These are phyloP conservation scores for Eremophila alpestris DNA, from an alignment of 2,797 vertebrate genomes.

Conservation along the genomic window DNA sequence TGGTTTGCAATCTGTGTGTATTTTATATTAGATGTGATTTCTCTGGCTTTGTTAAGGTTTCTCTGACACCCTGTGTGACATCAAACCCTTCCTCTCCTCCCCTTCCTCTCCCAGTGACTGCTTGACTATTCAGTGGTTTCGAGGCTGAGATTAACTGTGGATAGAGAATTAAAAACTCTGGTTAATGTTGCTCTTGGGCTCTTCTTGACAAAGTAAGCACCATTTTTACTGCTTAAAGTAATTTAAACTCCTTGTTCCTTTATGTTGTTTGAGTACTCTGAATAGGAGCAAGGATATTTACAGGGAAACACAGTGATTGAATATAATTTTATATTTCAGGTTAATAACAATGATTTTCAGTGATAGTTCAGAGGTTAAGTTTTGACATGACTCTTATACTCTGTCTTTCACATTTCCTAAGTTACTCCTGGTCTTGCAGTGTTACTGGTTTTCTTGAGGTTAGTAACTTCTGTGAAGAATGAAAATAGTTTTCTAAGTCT, in stretches of 20 bases:
- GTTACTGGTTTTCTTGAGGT: neutral
- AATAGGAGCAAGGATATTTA: neutral
- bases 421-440: neutral
- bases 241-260: neutral
- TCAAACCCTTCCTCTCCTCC: neutral
- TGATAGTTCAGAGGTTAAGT: neutral
- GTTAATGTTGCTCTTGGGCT: neutral
- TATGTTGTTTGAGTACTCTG: neutral
- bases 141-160: neutral
- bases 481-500: neutral
- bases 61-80: neutral
- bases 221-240: neutral
- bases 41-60: neutral
- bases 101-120: neutral
- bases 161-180: conserved; percentile 6
- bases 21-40: neutral
- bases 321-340: neutral
- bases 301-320: neutral
- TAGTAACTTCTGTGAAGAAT: neutral
- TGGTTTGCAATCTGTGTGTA: neutral
- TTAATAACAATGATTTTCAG: neutral
- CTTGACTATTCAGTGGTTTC: neutral
- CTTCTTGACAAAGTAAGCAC: neutral
- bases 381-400: neutral
- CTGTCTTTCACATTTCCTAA: neutral